Percentiles rank a stretch among this genome's conserved stretches.
Evolutionary conservation across 1,140 invertebrate species (phyloP).

Genomic region (Pogonus chalceus): DNA sequence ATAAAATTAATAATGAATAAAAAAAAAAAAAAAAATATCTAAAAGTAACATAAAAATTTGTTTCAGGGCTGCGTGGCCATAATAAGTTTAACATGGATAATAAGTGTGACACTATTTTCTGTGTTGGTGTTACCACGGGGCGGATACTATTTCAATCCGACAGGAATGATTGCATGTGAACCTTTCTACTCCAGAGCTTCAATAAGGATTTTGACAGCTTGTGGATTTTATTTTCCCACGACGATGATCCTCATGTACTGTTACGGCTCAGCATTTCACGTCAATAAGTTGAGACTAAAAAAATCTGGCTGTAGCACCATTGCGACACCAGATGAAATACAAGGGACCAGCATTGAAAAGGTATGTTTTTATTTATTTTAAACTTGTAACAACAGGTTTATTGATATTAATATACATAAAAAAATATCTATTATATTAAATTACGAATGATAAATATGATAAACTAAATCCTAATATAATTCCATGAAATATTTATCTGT

Average conservation of each 20-base stretch:
- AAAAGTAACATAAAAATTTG: no score
- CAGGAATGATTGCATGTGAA: slow-evolving; percentile 71
- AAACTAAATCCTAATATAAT: background rate
- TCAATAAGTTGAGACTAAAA: slow-evolving; percentile 62
- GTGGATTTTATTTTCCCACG: slow-evolving; percentile 77
- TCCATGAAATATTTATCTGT: no score
- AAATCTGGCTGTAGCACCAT: slow-evolving; percentile 24
- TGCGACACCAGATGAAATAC: slow-evolving; percentile 26
- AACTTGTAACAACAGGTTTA: no score
- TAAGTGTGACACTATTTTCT: slow-evolving; percentile 68
- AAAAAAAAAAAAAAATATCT: no score
- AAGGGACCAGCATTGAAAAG: slow-evolving; percentile 41
- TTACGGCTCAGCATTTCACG: slow-evolving; percentile 78
- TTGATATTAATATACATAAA: no score
- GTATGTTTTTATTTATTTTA: slow-evolving; percentile 35
- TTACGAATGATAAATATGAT: background rate
- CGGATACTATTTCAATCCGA: slow-evolving; percentile 77
- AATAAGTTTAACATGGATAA: slow-evolving; percentile 71
- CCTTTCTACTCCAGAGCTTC: slow-evolving; percentile 70
- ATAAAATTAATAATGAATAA: no score
- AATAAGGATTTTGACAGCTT: slow-evolving; percentile 69
- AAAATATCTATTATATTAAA: background rate
- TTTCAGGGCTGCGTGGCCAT: slow-evolving; percentile 69
- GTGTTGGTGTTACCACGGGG: slow-evolving; percentile 66
- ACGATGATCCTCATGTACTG: slow-evolving; percentile 86